Evolutionary conservation across 2,113 vertebrate species (phyloP).

Genomic region (Bubalus kerabau): DNA sequence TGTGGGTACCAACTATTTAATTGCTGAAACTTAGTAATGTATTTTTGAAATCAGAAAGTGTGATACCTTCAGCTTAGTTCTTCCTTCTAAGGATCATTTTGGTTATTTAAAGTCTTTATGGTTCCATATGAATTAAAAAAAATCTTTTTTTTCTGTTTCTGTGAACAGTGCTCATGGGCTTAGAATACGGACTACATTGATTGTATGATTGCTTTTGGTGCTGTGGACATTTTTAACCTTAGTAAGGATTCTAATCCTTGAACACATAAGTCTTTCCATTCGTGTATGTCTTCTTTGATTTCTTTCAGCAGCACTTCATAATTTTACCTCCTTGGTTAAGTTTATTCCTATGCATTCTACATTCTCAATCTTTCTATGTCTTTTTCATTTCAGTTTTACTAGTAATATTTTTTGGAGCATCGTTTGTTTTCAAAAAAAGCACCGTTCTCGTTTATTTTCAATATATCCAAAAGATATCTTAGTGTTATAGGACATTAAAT

Average conservation of each 20-base stretch:
- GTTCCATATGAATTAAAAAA: background rate
- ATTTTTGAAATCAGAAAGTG: background rate
- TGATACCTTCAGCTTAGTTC: background rate
- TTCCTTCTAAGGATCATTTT: background rate
- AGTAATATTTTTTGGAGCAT: background rate
- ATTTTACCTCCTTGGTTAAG: background rate
- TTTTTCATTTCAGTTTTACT: background rate
- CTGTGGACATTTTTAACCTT: background rate
- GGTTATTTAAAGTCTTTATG: background rate
- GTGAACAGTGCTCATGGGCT: background rate
- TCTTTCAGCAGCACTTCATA: background rate
- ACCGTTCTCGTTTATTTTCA: background rate
- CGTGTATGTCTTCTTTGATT: background rate
- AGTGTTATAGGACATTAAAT: background rate
- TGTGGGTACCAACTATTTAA: background rate
- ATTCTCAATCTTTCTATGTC: background rate
- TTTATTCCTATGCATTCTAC: background rate
- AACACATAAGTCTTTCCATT: background rate
- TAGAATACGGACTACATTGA: background rate
- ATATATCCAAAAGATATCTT: background rate
- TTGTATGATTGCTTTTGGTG: background rate
- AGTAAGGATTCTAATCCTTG: background rate
- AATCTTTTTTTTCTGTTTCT: background rate
- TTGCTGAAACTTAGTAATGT: background rate
- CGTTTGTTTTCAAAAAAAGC: background rate